Evolutionary conservation across 2,797 vertebrate genomes (phyloP).

Genomic region (Hippocampus kuda): DNA sequence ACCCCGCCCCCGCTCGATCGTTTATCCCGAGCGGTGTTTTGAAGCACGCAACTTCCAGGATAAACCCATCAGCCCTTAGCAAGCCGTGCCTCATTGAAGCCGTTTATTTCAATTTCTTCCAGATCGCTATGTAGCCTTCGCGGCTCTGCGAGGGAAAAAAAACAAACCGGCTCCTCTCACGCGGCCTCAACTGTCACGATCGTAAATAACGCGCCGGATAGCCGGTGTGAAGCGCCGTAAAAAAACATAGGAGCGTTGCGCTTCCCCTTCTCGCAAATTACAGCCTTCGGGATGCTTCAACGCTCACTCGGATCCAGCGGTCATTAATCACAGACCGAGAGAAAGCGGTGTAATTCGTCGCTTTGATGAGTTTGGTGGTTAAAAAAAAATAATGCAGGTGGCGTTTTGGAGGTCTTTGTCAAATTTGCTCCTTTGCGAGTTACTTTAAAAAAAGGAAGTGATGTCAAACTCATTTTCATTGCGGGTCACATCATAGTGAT

Average conservation of each 20-base stretch:
- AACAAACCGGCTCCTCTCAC: conserved; percentile 11
- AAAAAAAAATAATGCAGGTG: background rate
- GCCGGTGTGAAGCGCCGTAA: conserved; percentile 22
- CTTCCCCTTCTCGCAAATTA: conserved; percentile 35
- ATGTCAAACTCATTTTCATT: background rate
- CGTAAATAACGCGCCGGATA: conserved; percentile 39
- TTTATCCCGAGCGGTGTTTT: background rate
- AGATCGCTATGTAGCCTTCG: background rate
- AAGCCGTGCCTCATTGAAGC: background rate
- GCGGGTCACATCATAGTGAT: background rate
- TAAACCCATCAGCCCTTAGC: background rate
- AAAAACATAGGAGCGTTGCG: conserved; percentile 15
- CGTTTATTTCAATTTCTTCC: conserved; percentile 7
- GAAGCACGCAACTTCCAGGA: background rate
- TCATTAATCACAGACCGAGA: conserved; percentile 15
- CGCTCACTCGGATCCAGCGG: conserved; percentile 30
- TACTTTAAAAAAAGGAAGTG: background rate
- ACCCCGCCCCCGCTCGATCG: background rate
- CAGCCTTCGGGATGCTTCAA: conserved; percentile 25
- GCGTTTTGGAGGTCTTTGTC: background rate
- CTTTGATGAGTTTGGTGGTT: conserved; percentile 7
- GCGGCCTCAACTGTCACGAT: conserved; percentile 20
- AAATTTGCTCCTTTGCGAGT: background rate
- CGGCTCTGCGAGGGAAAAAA: conserved; percentile 8
- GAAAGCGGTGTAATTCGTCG: conserved; percentile 13